Evolutionary conservation across 92 coral and sea anemone genomes (phyloP), one percentile per base, ranked within the genome.

Genomic region (Palythoa grandiflora): DNA sequence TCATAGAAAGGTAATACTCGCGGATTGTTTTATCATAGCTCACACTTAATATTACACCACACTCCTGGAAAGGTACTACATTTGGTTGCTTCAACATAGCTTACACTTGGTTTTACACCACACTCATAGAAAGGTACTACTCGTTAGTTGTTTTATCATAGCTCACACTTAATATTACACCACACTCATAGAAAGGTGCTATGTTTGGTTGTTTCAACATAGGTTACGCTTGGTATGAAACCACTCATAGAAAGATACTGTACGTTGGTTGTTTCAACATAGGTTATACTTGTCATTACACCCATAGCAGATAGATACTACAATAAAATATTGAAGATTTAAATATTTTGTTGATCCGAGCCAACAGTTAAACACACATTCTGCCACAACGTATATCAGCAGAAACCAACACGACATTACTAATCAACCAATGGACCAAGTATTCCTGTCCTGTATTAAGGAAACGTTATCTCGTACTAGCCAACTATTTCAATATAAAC

Each of bases 1-100:
- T 96, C 57, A 96, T 98, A 3, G 99, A 96, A 81, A 92, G 99
- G 83, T 96, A 98, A 35, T 95, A 96, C 93, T 93, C 96, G 98
- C 93, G 16, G 51, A 61, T 36, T 17, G 14, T 35, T 38, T 71
- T 28, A 17, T 5, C 54, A 17, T 1, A 28, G 3, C 12, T 39
- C 15, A 7, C 13, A 44, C 90, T 44, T 44, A 8, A 4, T 44
- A 44, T 44, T 8, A 44, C 7, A 44, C 50, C 50, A 2, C 50
- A 2, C 6, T 44, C 6, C 0, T 8, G 7, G 50, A 96, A 81
- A 90, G 99, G 83, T 96, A 98, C 37, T 96, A 96, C 93, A 95
- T 96, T 94, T 95, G 51, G 71, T 19, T 17, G 14, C 47, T 38
- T 71, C 53, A 17, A 8, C 54, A 9, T 2, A 28, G 10, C 12